Conservation (phyloP, 1,140 invertebrate species). For the Ptiloglossa arizonensis region DNA sequence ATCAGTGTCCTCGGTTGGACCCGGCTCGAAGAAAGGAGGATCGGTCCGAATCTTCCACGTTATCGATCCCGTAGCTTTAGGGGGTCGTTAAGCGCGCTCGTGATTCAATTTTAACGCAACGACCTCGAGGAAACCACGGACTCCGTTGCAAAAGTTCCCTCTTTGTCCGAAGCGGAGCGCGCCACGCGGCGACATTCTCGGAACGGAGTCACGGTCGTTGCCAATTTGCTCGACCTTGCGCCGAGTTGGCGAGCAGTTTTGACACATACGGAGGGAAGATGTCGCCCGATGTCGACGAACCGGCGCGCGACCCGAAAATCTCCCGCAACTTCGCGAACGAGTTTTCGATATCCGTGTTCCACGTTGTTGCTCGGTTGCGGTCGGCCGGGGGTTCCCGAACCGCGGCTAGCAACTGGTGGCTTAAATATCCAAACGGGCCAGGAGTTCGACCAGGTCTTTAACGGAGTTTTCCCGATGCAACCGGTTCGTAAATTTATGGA, state of each 20-base stretch:
- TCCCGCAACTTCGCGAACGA: no score
- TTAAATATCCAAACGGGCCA: no score
- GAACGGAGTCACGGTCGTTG: constrained; percentile 61
- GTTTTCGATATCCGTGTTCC: no score
- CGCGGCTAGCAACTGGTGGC: no score
- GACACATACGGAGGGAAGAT: constrained; percentile 20
- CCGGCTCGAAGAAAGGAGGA: background rate
- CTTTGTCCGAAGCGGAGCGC: constrained; percentile 52
- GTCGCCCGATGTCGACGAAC: constrained; percentile 40
- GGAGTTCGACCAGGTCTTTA: no score
- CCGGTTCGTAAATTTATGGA: no score
- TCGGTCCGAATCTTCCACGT: background rate
- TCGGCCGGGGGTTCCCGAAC: no score
- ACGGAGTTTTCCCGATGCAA: no score
- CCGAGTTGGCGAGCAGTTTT: constrained; percentile 59
- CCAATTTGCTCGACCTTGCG: constrained; percentile 65
- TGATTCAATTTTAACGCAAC: background rate
- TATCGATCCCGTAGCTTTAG: constrained; percentile 6
- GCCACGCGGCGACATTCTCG: constrained; percentile 44
- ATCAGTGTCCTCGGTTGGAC: background rate
- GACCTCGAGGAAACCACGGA: constrained; percentile 11
- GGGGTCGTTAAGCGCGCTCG: background rate
- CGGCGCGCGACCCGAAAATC: background rate
- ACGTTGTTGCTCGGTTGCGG: no score
- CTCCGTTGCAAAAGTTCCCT: constrained; percentile 28